Conservation (phyloP, 2,797 vertebrate species). For the Columba guinea region DNA sequence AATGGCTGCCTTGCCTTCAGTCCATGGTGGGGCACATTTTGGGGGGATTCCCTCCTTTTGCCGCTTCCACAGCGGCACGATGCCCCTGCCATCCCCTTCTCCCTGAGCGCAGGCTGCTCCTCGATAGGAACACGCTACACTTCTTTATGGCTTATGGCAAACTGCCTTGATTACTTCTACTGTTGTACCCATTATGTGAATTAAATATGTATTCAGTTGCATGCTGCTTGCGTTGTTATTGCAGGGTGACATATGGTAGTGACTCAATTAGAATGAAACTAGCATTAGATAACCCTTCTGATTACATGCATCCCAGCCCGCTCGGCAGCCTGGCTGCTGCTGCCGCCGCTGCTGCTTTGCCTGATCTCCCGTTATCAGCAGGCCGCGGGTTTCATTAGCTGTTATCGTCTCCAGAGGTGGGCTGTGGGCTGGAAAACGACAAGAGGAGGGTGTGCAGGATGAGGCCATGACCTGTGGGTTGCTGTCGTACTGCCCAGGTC, state of each 20-base stretch:
- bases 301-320: conserved; percentile 77
- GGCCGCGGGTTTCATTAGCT: neutral
- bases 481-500: rapidly evolving
- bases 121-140: conserved; percentile 74
- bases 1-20: neutral
- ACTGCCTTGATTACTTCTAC: conserved; percentile 85
- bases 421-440: neutral
- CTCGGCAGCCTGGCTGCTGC: conserved; percentile 62
- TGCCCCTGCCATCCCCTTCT: conserved; percentile 50
- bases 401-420: neutral
- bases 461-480: rapidly evolving
- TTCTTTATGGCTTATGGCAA: conserved; percentile 86
- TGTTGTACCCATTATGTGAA: conserved; percentile 86
- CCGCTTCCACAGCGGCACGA: neutral
- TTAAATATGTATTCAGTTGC: conserved; percentile 86
- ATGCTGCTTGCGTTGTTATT: conserved; percentile 83
- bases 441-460: neutral
- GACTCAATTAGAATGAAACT: conserved; percentile 84
- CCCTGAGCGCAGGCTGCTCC: conserved; percentile 72
- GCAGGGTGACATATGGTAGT: conserved; percentile 84
- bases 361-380: neutral
- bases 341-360: neutral
- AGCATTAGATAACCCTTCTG: conserved; percentile 84
- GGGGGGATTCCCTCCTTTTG: neutral
- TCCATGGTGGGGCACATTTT: rapidly evolving